Base-by-base conservation (phyloP, 2,797 vertebrate genomes). In the Lithobates pipiens region DNA sequence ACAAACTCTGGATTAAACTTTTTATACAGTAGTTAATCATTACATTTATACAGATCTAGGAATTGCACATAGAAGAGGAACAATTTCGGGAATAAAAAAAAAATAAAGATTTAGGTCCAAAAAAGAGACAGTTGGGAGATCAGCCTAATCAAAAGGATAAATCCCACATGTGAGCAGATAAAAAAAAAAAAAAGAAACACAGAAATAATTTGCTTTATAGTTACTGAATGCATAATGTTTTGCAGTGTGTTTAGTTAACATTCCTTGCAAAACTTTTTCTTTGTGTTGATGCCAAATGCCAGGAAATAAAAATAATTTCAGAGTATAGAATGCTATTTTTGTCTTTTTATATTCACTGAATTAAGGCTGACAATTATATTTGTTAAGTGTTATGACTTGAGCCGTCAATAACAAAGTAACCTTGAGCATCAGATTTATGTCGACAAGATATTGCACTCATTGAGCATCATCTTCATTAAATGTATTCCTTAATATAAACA, bases 291-390 rank as follows among this genome's bases (percentile, higher is more conserved):
- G 54, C 29, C 44, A 78, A 16, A 67, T 27, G 61, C 25, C 25
- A 32, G 23, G 5, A 70, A 54, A 68, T 78, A 16, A 68, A 25
- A 77, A 23, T 67, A 18, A 21, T 44, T 79, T 42, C 27, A 50
- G 27, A 69, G 44, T 50, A 32, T 1, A 70, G 2, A 42, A 34
- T 70, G 10, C 65, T 80, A 70, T 50, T 80, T 70, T 80, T 2
- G 5, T 34, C 65, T 46, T 69, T 65, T 13, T 70, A 70, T 79
- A 54, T 80, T 70, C 77, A 69, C 44, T 34, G 65, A 42, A 80
- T 69, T 80, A 84, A 63, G 9, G 63, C 68, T 65, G 75, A n/a
- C 77, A 80, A 70, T 80, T 70, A 80, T n/a, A 80, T 78, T 76
- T 61, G 36, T 32, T 39, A 68, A 78, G 27, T 54, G 77, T 80